phyloP scores from a whole-genome alignment of 2,888 invertebrate genomes.

The Acanthopleura granulata region DNA sequence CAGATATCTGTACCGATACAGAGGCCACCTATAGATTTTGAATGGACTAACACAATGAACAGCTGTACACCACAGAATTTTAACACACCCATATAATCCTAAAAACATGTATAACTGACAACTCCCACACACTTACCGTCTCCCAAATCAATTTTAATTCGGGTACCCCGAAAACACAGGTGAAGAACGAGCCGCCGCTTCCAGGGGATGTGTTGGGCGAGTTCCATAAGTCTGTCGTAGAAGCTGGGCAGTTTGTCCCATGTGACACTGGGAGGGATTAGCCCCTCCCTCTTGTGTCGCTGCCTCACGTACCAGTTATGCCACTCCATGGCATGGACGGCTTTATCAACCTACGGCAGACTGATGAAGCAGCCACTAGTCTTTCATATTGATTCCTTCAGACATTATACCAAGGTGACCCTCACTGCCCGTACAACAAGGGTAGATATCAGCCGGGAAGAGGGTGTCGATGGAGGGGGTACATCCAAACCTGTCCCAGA shows the following conservation, averaged over 20 bases:
- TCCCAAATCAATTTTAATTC: slow-evolving; percentile 39
- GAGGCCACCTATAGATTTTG: no score
- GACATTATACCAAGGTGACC: slow-evolving; percentile 14
- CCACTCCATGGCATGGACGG: slow-evolving; percentile 8
- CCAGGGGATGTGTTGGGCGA: slow-evolving; percentile 30
- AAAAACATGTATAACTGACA: no score
- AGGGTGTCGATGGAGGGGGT: background rate
- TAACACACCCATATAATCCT: no score
- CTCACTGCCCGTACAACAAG: slow-evolving; percentile 11
- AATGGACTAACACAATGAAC: no score
- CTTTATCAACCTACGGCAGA: no score
- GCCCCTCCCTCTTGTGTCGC: background rate
- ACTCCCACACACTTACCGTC: slow-evolving; percentile 37
- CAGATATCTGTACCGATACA: no score
- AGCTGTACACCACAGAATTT: no score
- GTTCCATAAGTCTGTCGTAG: slow-evolving; percentile 15
- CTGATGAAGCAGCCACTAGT: background rate
- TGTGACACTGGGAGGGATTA: background rate
- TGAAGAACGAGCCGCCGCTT: slow-evolving; percentile 36
- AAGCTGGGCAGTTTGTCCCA: slow-evolving; percentile 10
- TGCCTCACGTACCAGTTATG: slow-evolving; percentile 8
- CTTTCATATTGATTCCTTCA: slow-evolving; percentile 7
- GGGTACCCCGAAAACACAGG: slow-evolving; percentile 37
- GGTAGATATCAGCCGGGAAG: background rate
- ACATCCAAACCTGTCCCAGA: slow-evolving; percentile 2